Base-by-base conservation (phyloP, 2,113 vertebrate species). In the Rhinolophus sinicus region DNA sequence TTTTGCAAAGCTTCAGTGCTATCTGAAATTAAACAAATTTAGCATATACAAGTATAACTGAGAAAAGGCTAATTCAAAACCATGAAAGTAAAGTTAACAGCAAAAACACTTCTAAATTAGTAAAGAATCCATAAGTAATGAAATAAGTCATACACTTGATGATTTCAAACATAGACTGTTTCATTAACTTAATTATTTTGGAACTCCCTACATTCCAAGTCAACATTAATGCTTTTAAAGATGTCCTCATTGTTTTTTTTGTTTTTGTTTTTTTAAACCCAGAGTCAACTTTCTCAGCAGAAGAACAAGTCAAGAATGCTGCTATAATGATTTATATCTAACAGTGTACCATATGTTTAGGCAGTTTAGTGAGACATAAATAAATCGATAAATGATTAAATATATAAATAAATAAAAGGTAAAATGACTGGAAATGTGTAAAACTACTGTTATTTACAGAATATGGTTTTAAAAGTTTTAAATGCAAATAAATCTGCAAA, bases 31-130 rank as follows among this genome's bases (percentile, higher is more conserved):
- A 88, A 75, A 35, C 33, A 76, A 35, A 76, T 28, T 75, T 75
- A 26, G 4, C 52, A 88, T 38, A 30, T n/a, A 50, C 18, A 92
- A 87, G 8, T 56, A 35, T 47, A 62, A 75, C 16, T 33, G 35
- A 76, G 21, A 52, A 75, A 88, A 94, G 24, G 12, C 15, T 76
- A 40, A 82, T 87, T 96, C 40, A 94, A 88, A 77, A 64, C 35
- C 88, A 13, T 50, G 69, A 87, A 87, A 90, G 58, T 80, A 26
- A 85, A 85, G 8, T 54, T 75, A 90, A n/a, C 38, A 77, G 30
- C 33, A 76, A 94, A 90, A 83, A 35, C 30, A 73, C 11, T 90
- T 73, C 33, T 67, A 65, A 77, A 12, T 19, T 90, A 73, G 33
- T 30, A 81, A 88, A 67, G 24, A 73, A 12, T 56, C 4, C 70